phyloP scores from a whole-genome alignment of 2,113 vertebrate genomes.

The Myotis yumanensis region DNA sequence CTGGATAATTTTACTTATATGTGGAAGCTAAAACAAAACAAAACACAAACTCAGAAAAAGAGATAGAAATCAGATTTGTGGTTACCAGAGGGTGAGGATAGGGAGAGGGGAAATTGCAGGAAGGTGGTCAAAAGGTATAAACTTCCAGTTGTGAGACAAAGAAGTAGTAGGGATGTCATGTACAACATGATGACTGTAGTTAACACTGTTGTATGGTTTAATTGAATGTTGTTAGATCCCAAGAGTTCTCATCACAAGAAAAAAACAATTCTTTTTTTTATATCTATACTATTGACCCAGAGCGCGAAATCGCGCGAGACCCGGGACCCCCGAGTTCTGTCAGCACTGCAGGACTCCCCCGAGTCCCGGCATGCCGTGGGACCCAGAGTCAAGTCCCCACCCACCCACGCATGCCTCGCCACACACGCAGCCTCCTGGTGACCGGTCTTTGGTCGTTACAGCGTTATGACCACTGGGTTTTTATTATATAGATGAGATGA shows the following conservation, averaged over 20 bases:
- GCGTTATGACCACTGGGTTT: too few relatives aligned
- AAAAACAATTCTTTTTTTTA: background rate
- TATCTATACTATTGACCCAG: background rate
- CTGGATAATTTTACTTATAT: background rate
- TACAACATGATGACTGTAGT: background rate
- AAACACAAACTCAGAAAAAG: background rate
- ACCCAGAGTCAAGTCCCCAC: too few relatives aligned
- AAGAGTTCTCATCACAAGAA: background rate
- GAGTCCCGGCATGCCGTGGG: too few relatives aligned
- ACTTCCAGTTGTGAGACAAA: background rate
- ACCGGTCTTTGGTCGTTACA: too few relatives aligned
- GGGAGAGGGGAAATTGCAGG: background rate
- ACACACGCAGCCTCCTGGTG: too few relatives aligned
- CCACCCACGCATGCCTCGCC: too few relatives aligned
- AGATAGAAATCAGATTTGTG: background rate
- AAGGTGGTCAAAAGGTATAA: background rate
- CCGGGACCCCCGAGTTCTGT: too few relatives aligned
- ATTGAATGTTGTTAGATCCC: background rate
- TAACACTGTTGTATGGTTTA: background rate
- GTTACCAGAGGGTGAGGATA: background rate
- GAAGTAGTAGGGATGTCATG: background rate
- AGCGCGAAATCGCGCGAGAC: too few relatives aligned
- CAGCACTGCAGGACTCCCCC: too few relatives aligned
- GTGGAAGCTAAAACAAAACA: background rate
- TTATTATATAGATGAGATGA: background rate